phyloP scores from a whole-genome alignment of 2,888 invertebrate species.

The Protonemura montana region DNA sequence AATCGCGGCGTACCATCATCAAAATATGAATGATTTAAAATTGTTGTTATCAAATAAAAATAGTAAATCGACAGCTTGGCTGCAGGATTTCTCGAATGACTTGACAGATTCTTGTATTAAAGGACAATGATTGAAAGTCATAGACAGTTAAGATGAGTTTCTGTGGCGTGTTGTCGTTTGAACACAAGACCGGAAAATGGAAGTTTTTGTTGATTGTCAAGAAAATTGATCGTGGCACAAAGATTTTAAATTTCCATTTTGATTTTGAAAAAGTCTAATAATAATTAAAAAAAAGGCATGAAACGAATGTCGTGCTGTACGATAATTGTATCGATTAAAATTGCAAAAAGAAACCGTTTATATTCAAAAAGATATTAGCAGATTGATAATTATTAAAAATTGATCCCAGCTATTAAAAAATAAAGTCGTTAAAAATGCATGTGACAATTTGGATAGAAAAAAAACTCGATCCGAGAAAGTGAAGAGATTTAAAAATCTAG shows the following conservation, averaged over 20 bases:
- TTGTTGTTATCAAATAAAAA: conserved; percentile 10
- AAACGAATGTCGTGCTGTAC: not conserved
- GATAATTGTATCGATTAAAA: not conserved
- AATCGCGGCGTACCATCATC: not conserved
- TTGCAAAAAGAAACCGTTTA: not conserved
- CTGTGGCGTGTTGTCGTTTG: not conserved
- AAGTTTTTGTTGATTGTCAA: not conserved
- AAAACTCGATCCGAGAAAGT: not conserved
- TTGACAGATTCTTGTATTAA: not conserved
- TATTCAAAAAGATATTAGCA: not conserved
- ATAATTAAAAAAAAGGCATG: not conserved
- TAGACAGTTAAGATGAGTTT: not conserved
- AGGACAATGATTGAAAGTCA: not conserved
- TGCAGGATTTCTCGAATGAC: not conserved
- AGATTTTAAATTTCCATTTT: not conserved
- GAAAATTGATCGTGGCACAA: not conserved
- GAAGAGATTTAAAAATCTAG: not conserved
- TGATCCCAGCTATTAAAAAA: not conserved
- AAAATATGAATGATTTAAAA: conserved; percentile 24
- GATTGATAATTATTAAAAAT: not conserved
- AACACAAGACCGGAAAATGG: not conserved
- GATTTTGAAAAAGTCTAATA: not conserved
- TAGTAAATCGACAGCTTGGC: not conserved
- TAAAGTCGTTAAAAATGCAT: not conserved
- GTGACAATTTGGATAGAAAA: not conserved